Conservation (phyloP, 2,888 invertebrate genomes). For the Sarcophaga variegata region DNA sequence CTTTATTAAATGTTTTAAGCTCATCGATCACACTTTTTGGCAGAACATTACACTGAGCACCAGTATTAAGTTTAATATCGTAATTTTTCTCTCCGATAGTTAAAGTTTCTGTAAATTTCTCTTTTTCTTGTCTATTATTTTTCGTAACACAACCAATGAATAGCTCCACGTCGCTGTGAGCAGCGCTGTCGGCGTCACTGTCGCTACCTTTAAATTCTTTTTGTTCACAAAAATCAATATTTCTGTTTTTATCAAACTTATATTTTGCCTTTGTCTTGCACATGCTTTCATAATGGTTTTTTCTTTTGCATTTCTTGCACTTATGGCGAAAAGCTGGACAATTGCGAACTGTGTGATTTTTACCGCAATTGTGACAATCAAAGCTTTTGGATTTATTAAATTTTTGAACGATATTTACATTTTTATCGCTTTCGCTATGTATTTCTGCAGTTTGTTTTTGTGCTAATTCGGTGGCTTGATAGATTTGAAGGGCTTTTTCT, state of each 20-base stretch:
- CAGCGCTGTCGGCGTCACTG: background rate
- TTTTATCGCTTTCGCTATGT: background rate
- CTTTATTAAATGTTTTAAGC: background rate
- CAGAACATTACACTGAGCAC: conserved; percentile 8
- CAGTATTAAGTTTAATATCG: conserved; percentile 22
- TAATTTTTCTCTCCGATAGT: background rate
- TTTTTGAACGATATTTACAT: background rate
- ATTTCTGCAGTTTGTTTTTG: conserved; percentile 26
- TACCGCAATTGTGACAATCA: no score
- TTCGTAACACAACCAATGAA: conserved; percentile 10
- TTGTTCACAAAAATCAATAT: no score
- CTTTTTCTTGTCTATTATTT: background rate
- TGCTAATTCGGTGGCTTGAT: conserved; percentile 10
- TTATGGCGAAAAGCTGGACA: conserved; percentile 21
- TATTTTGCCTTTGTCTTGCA: background rate
- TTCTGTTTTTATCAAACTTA: background rate
- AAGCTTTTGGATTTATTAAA: background rate
- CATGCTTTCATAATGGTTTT: conserved; percentile 21
- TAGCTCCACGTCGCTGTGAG: background rate
- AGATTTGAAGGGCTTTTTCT: conserved; percentile 17
- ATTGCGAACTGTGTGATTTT: background rate
- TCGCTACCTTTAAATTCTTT: no score
- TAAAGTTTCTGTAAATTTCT: conserved; percentile 1
- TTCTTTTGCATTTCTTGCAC: conserved; percentile 5
- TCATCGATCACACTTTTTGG: conserved; percentile 5